A percentile compares a stretch with the other conserved stretches of the same genome.
Evolutionary conservation across 2,797 vertebrate species (phyloP).

Genomic region (Gymnodraco acuticeps): DNA sequence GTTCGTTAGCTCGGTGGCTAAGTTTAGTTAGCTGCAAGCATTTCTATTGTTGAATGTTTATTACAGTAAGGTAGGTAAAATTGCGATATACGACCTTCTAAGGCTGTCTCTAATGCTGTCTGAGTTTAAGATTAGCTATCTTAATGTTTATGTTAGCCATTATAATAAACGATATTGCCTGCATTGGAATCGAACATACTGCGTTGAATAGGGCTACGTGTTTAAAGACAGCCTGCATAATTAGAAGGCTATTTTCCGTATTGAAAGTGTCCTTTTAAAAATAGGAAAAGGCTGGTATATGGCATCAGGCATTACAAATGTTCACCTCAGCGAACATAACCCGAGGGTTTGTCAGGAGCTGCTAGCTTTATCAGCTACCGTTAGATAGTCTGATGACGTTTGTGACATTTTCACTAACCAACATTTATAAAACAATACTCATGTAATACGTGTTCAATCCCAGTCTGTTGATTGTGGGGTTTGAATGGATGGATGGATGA

Average conservation of each 20-base stretch:
- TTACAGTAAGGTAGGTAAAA: neutral
- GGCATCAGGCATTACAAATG: neutral
- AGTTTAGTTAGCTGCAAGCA: constrained; percentile 20
- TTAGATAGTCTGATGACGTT: neutral
- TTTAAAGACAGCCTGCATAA: too few species aligned
- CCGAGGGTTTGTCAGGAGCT: neutral
- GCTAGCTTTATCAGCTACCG: constrained; percentile 6
- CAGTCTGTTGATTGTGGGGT: neutral
- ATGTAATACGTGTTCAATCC: fast-evolving
- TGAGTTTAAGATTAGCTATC: neutral
- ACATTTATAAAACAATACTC: fast-evolving
- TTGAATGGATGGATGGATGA: fast-evolving
- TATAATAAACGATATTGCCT: constrained; percentile 7
- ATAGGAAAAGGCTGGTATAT: neutral
- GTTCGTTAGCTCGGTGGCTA: constrained; percentile 41
- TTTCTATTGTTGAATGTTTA: constrained; percentile 12
- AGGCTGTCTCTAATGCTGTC: neutral
- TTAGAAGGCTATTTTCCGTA: neutral
- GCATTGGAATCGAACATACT: neutral
- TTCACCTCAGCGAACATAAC: neutral
- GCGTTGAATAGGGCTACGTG: neutral
- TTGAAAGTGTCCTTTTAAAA: neutral
- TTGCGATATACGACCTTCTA: fast-evolving
- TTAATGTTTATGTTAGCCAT: neutral
- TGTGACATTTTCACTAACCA: neutral